phyloP scores from a whole-genome alignment of 2,113 vertebrate species.

The Perccottus glenii region DNA sequence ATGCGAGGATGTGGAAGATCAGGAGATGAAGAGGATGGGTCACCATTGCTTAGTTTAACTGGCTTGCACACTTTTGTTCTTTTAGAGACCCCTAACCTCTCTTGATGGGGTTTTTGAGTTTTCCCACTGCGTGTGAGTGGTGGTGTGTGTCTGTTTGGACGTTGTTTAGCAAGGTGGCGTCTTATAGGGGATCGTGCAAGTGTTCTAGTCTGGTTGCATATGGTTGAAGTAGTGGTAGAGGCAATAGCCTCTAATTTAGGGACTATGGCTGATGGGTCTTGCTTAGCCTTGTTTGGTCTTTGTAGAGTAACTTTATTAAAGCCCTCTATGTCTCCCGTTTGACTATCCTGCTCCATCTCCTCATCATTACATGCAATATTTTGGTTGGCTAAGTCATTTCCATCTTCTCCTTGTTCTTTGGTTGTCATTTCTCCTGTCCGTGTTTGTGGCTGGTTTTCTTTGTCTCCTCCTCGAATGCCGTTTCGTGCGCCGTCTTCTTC shows the following conservation, averaged over 20 bases:
- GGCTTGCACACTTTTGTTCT: constrained; percentile 37
- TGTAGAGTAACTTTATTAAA: constrained; percentile 93
- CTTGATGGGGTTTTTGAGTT: constrained; percentile 40
- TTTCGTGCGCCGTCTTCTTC: constrained; percentile 55
- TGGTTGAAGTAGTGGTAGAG: constrained; percentile 46
- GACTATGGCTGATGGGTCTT: constrained; percentile 91
- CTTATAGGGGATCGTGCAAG: constrained; percentile 87
- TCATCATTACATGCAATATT: constrained; percentile 58
- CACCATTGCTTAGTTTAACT: constrained; percentile 65
- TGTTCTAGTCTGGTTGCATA: constrained; percentile 79
- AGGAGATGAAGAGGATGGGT: constrained; percentile 56
- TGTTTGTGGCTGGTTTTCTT: constrained; percentile 75
- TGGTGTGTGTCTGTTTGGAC: constrained; percentile 47
- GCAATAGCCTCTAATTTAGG: constrained; percentile 95
- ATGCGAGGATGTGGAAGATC: constrained; percentile 45
- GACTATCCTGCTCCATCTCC: constrained; percentile 51
- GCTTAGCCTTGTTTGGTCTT: constrained; percentile 84
- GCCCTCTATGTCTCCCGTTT: constrained; percentile 62
- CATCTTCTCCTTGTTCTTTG: constrained; percentile 70
- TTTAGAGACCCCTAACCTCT: constrained; percentile 46
- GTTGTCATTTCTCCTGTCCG: constrained; percentile 51
- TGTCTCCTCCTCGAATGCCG: constrained; percentile 61
- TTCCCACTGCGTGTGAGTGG: constrained; percentile 52
- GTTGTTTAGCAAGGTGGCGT: constrained; percentile 56
- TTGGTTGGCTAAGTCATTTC: constrained; percentile 54